Base-by-base conservation (phyloP, 2,113 vertebrate species). In the Channa argus region DNA sequence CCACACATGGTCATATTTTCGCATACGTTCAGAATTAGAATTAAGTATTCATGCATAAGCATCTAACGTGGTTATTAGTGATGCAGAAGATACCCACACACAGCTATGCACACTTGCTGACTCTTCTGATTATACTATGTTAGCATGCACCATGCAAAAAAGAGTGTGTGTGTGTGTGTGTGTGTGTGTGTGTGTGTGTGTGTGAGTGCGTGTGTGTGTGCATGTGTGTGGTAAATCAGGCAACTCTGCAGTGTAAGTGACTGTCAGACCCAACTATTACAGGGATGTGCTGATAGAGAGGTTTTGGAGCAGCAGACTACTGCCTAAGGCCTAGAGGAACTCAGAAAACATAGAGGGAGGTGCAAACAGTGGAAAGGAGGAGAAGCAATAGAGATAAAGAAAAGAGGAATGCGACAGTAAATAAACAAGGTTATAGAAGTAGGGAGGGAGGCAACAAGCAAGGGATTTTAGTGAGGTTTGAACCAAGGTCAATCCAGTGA, bases 211-310 rank as follows among this genome's bases (percentile, higher is more conserved):
- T 50, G 75, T 56, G 45, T 54, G 65, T 78, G 52, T 56, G 78
- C 62, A 71, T 55, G 77, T 2, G 3, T 59, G 86, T 76, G 83
- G 64, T 83, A 91, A 90, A 89, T 87, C 85, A 77, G 74, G 70
- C 82, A 74, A 71, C 86, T 88, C 86, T 77, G 84, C 84, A 88
- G 84, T 54, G 79, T 86, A 81, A 91, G 84, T 86, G 82, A 87
- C 86, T 88, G 91, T 89, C 86, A 88, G 82, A 81, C 69, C 47
- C 47, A 63, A 89, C 82, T 89, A 78, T 66, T 86, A 86, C 88
- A 83, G 86, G 84, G 86, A 85, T 91, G 91, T 90, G 90, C 92
- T 93, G 91, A 93, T 91, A 91, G 90, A 91, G 88, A 91, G 87
- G 83, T 89, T 92, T 92, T 88, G 86, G 81, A 90, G 89, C 88